Evolutionary conservation across 1,140 invertebrate genomes (phyloP), one percentile per base, ranked within the genome.

Genomic region (Drosophila equinoxialis): DNA sequence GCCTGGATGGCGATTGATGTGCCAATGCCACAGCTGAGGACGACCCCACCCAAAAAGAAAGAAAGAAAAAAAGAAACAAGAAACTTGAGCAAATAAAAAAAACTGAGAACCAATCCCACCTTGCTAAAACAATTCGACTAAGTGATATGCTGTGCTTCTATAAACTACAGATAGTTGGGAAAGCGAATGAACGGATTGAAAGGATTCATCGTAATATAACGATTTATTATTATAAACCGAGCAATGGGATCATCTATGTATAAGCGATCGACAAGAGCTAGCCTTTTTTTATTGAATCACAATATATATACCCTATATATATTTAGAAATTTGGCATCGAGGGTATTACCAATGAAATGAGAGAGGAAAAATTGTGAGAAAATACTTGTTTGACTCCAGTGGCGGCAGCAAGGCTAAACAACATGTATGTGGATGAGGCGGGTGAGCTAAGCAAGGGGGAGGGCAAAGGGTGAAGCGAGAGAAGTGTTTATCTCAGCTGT

Each of bases 1-100:
- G 45, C 20, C 45, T 11, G 45, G 17, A 51, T 51, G 20, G 45
- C 73, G 66, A 77, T 76, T 77, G 74, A 71, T 70, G 73, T 23
- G 45, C 45, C 61, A 45, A 26, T 48, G 63, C 41, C 63, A 54
- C 63, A 74, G 51, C 72, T 74, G 62, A 64, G 54, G n/a, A 17
- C 61, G 57, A 57, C 30, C 30, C 41, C 17, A 51, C 45, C 37
- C 30, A 30, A 30, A 30, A 30, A 30, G 6, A 30, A 30, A 30
- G 1, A 30, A 30, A 30, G 0, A 30, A 26, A 11, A 39, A 51
- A 51, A 23, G 20, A 23, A 23, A 23, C 20, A 20, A 48, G 17
- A 48, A 51, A 51, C 45, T 51, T 51, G 45, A 23, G 45, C 45
- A 51, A 51, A 51, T 51, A 51, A 23, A 51, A 51, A 23, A 17